A percentile compares a stretch with the other conserved stretches of the same genome.
Evolutionary conservation across 1,140 invertebrate genomes (phyloP).

Genomic region (Meloidogyne hapla): DNA sequence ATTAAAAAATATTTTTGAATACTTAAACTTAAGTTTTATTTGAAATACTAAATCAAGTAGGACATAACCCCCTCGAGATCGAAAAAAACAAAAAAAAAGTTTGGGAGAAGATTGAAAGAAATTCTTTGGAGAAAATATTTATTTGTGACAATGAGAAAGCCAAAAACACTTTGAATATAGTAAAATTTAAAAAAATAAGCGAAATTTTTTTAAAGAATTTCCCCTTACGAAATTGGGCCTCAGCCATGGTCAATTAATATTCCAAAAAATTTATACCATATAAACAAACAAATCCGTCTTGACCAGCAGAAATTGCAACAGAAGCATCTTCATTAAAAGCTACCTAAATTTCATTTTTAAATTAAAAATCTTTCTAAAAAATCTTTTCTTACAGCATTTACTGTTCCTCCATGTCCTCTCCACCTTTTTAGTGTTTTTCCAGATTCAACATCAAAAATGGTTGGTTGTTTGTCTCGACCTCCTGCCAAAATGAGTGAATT

Average conservation of each 20-base stretch:
- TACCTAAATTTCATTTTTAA: slow-evolving; percentile 2
- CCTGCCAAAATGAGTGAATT: slow-evolving; percentile 48
- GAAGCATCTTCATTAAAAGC: slow-evolving; percentile 48
- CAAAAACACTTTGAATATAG: no score
- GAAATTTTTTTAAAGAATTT: no score
- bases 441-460: slow-evolving; percentile 51
- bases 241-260: no score
- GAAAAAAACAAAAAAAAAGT: no score
- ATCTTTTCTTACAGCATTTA: slow-evolving; percentile 36
- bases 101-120: no score
- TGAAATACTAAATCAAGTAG: no score
- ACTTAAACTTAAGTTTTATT: no score
- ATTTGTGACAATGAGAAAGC: no score
- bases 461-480: slow-evolving; percentile 48
- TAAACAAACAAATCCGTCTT: slow-evolving; percentile 43
- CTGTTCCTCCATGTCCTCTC: slow-evolving; percentile 47
- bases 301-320: slow-evolving; percentile 48
- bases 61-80: no score
- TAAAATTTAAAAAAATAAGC: no score
- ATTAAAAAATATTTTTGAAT: neutral
- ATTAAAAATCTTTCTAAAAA: neutral
- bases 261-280: slow-evolving; percentile 20
- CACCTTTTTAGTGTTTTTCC: slow-evolving; percentile 53
- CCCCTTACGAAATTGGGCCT: no score
- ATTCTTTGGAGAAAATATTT: no score